These are phyloP conservation scores for Copidosoma floridanum DNA, from an alignment of 1,140 invertebrate species.

Conservation along the genomic window DNA sequence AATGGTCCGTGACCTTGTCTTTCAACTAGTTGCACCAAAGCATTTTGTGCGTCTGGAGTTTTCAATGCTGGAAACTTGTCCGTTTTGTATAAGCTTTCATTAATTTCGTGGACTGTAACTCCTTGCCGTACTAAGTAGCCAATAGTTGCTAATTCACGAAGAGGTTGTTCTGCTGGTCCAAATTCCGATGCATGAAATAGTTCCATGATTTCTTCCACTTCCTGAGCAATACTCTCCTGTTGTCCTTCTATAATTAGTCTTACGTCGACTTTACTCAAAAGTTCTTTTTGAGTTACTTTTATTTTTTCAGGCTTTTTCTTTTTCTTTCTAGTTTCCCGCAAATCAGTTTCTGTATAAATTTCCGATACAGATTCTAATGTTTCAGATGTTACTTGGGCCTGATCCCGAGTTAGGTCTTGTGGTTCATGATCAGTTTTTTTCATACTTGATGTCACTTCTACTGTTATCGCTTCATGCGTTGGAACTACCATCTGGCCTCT, in stretches of 20 bases:
- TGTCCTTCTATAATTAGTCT: conserved; percentile 61
- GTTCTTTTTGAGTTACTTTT: conserved; percentile 41
- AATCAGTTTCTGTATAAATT: conserved; percentile 47
- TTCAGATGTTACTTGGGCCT: conserved; percentile 44
- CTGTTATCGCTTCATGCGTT: conserved; percentile 61
- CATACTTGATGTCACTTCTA: conserved; percentile 62
- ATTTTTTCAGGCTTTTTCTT: conserved; percentile 47
- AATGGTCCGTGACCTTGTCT: conserved; percentile 75
- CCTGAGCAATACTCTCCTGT: conserved; percentile 63
- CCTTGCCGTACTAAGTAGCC: conserved; percentile 74
- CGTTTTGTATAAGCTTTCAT: conserved; percentile 69
- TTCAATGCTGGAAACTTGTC: conserved; percentile 75
- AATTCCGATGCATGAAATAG: conserved; percentile 74
- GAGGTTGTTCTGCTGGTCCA: conserved; percentile 72
- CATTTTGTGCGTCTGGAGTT: conserved; percentile 76
- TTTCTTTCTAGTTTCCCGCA: conserved; percentile 53
- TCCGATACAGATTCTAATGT: conserved; percentile 51
- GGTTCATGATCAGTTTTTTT: conserved; percentile 64
- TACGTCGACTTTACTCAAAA: conserved; percentile 54
- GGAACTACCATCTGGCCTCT: conserved; percentile 57
- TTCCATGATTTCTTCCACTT: conserved; percentile 74
- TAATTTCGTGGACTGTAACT: conserved; percentile 73
- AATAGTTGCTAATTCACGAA: conserved; percentile 78
- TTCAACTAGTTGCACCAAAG: conserved; percentile 78
- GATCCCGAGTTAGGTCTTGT: conserved; percentile 46